Conservation (phyloP, 2,113 vertebrate genomes). For the Carlito syrichta region DNA sequence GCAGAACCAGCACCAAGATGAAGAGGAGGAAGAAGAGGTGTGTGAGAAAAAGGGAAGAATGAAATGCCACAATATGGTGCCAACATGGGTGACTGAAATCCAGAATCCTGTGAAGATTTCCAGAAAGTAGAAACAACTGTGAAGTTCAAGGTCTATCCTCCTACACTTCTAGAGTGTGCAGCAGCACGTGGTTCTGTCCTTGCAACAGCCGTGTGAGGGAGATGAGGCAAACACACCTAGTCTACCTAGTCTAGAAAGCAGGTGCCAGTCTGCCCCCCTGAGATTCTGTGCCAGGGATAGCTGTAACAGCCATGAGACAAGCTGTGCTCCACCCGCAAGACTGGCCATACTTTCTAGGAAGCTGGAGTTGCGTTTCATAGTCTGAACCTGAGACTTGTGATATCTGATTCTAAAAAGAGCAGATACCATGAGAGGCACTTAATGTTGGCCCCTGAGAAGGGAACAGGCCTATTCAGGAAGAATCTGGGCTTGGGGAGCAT, state of each 20-base stretch:
- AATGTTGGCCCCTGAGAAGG: not conserved
- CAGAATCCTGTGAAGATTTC: not conserved
- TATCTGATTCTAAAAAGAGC: not conserved
- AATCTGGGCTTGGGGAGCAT: not conserved
- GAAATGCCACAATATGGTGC: not conserved
- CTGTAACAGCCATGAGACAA: not conserved
- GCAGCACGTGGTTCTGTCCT: not conserved
- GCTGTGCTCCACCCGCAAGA: accelerated
- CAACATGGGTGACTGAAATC: not conserved
- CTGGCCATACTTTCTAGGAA: not conserved
- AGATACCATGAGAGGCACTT: not conserved
- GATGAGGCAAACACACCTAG: accelerated
- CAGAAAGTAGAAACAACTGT: not conserved
- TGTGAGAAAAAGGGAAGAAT: not conserved
- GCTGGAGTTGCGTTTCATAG: not conserved
- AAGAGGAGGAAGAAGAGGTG: not conserved
- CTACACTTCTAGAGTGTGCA: not conserved
- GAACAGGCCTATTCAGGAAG: not conserved
- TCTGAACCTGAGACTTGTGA: not conserved
- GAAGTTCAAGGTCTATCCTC: not conserved
- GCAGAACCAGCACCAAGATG: not conserved
- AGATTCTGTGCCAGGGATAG: not conserved
- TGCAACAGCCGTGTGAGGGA: not conserved
- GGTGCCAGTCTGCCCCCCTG: accelerated
- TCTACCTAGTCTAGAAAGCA: not conserved